A percentile compares a stretch with the other conserved stretches of the same genome.
These are phyloP conservation scores for Hyperoplus lanceolatus DNA, from an alignment of 2,797 vertebrate species.

Conservation along the genomic window DNA sequence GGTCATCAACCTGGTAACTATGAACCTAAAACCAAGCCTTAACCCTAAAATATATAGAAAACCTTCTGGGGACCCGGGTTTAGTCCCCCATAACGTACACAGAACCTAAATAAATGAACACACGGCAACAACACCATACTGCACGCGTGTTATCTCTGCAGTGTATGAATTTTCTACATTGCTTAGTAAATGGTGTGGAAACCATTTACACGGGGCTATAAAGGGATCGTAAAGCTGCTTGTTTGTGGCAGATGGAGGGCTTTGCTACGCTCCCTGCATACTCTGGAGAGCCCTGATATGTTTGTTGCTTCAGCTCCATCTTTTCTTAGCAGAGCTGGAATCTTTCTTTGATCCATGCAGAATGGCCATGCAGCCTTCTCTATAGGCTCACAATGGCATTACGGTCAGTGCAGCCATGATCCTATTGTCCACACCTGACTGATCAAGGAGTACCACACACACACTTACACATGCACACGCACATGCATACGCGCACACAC, in stretches of 20 bases:
- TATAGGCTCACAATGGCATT: slow-evolving; percentile 60
- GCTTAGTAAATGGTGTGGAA: slow-evolving; percentile 43
- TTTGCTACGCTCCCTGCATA: slow-evolving; percentile 56
- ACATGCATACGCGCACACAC: no score
- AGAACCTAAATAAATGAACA: slow-evolving; percentile 20
- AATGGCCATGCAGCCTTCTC: slow-evolving; percentile 44
- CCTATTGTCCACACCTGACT: slow-evolving; percentile 73
- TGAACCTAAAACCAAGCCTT: neutral
- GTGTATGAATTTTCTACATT: slow-evolving; percentile 33
- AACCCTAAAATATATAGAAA: neutral
- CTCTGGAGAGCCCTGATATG: slow-evolving; percentile 79
- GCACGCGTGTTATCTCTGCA: slow-evolving; percentile 37
- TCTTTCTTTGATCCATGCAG: slow-evolving; percentile 59
- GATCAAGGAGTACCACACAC: slow-evolving; percentile 33
- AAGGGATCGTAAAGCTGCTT: slow-evolving; percentile 74
- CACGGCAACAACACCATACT: slow-evolving; percentile 10
- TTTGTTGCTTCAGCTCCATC: slow-evolving; percentile 72
- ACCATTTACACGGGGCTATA: slow-evolving; percentile 68
- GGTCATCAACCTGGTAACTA: neutral
- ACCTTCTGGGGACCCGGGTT: neutral
- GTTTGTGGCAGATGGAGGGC: slow-evolving; percentile 59
- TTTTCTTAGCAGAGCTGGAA: slow-evolving; percentile 61
- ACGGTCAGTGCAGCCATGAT: slow-evolving; percentile 66
- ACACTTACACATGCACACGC: neutral
- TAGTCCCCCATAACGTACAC: neutral